phyloP scores from a whole-genome alignment of 1,140 invertebrate species.

The Anoplolepis gracilipes region DNA sequence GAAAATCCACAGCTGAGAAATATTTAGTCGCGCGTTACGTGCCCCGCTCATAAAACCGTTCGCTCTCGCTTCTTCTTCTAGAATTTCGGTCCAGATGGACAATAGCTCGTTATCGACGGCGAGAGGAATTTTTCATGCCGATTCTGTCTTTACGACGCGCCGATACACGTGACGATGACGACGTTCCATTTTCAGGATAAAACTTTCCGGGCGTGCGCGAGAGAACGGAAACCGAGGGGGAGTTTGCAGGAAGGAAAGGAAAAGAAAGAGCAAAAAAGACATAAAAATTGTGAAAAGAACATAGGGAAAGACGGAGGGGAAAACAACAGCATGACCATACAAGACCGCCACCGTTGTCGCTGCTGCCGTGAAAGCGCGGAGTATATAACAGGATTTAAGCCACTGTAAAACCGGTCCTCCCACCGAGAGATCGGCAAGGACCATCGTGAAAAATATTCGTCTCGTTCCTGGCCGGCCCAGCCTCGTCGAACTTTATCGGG shows the following conservation, averaged over 20 bases:
- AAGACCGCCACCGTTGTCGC: background rate
- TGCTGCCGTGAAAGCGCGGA: constrained; percentile 66
- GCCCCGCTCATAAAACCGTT: constrained; percentile 29
- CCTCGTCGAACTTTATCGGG: constrained; percentile 40
- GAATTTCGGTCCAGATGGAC: constrained; percentile 36
- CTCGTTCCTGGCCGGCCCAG: constrained; percentile 53
- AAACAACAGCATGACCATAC: constrained; percentile 39
- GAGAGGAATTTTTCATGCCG: constrained; percentile 45
- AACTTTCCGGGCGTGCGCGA: constrained; percentile 30
- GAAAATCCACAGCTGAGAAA: constrained; percentile 46
- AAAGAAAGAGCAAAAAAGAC: constrained; percentile 11
- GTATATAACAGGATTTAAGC: constrained; percentile 76
- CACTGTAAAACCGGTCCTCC: constrained; percentile 77
- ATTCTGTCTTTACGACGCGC: constrained; percentile 53
- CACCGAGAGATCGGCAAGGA: constrained; percentile 66
- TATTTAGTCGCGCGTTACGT: constrained; percentile 5
- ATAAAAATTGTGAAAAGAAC: constrained; percentile 43
- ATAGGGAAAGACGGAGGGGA: background rate
- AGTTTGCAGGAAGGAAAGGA: constrained; percentile 8
- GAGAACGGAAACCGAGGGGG: background rate
- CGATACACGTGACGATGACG: constrained; percentile 51
- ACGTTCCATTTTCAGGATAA: constrained; percentile 58
- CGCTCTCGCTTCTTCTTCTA: constrained; percentile 42
- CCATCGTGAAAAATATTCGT: constrained; percentile 74
- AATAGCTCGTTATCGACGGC: constrained; percentile 68